Base-by-base conservation (phyloP, 2,888 invertebrate genomes). In the Agonopterix subpropinquella region DNA sequence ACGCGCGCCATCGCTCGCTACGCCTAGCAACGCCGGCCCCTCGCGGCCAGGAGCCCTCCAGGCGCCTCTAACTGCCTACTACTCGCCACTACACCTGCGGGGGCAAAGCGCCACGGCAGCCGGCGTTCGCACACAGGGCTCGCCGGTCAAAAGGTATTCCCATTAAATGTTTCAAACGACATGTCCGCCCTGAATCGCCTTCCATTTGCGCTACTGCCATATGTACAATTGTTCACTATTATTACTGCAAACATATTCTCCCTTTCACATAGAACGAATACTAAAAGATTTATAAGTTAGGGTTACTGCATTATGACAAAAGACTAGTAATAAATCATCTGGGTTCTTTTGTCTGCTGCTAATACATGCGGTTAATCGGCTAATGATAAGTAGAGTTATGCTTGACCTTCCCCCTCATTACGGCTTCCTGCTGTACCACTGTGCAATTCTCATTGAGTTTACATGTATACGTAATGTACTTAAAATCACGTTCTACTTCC, bases 11-110 rank as follows among this genome's bases (percentile, higher is more conserved):
- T 70, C 77, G 80, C 76, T 74, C 80, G 79, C 81, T 67, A 68
- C 73, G 74, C 78, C 73, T 64, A 80, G 81, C 81, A 80, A 83
- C 85, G 82, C 86, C 85, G 85, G 87, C 86, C 87, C 83, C 70
- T 77, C 64, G 84, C 81, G 85, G 84, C 86, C 81, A 72, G 84
- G 77, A 83, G 84, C 84, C 82, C 81, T 77, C 70, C 71, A 66
- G 81, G 81, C 77, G 80, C 82, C 73, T 80, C 80, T 69, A 69
- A 67, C 72, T 76, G 70, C 73, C 69, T 59, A 59, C 57, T 63
- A 64, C 58, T 56, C 68, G 57, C 65, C 67, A 64, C 65, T 59
- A 61, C 72, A 77, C 62, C 73, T 62, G 69, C 73, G 70, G 65
- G 70, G 69, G 67, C 75, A 59, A 62, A 73, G 69, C 70, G 72